phyloP scores from a whole-genome alignment of 2,797 vertebrate species.

The Gambelia wislizenii region DNA sequence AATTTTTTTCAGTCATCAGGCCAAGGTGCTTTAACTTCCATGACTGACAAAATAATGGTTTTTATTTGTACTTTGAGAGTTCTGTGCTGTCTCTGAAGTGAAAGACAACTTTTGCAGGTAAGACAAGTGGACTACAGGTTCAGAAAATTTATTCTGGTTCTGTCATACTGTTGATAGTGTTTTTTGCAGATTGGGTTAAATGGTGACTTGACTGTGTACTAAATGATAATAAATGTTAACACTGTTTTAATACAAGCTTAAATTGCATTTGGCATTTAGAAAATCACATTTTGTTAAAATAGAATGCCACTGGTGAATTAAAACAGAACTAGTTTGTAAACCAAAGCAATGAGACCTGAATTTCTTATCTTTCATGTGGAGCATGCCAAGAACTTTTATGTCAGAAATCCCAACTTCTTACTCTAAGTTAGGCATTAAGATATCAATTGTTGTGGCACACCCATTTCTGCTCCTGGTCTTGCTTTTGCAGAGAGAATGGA shows the following conservation, averaged over 20 bases:
- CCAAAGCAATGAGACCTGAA: too few relatives aligned
- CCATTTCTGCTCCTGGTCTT: too few relatives aligned
- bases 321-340: neutral
- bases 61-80: rapidly evolving
- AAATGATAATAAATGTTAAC: neutral
- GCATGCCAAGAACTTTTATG: too few relatives aligned
- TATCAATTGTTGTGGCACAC: too few relatives aligned
- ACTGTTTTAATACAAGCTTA: neutral
- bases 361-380: too few relatives aligned
- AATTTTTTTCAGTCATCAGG: neutral
- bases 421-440: too few relatives aligned
- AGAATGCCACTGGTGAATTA: neutral
- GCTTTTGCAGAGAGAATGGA: too few relatives aligned
- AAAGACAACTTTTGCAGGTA: neutral
- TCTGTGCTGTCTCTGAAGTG: neutral
- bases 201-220: neutral
- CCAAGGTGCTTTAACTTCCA: neutral
- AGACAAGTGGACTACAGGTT: rapidly evolving
- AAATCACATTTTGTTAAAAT: neutral
- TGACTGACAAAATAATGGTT: neutral
- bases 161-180: rapidly evolving
- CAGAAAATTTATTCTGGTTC: rapidly evolving
- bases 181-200: neutral
- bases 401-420: too few relatives aligned
- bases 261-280: neutral